phyloP scores from a whole-genome alignment of 2,888 invertebrate genomes.

The Noctua pronuba region DNA sequence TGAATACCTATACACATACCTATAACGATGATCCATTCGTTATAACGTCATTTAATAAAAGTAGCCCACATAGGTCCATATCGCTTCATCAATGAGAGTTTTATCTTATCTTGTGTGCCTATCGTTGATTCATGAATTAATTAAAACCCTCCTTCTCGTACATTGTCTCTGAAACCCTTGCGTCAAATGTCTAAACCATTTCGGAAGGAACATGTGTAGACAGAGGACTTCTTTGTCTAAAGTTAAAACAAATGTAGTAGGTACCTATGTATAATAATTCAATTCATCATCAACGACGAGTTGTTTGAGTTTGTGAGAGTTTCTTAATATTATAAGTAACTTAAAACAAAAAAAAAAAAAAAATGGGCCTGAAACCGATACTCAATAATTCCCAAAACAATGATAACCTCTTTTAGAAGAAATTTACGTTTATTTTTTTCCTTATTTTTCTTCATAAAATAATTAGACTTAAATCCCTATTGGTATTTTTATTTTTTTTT shows the following conservation, averaged over 20 bases:
- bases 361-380: not conserved
- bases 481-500: not conserved
- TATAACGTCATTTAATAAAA: not conserved
- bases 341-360: not conserved
- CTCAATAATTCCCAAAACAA: not conserved
- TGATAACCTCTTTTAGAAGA: not conserved
- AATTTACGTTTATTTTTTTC: not conserved
- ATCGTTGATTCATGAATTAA: not conserved
- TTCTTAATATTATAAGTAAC: too few relatives aligned
- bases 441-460: slow-evolving; percentile 1
- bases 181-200: not conserved
- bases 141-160: not conserved
- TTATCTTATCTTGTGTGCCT: not conserved
- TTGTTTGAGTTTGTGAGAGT: too few relatives aligned
- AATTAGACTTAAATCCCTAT: not conserved
- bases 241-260: not conserved
- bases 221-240: not conserved
- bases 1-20: not conserved
- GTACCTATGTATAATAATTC: not conserved
- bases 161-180: not conserved
- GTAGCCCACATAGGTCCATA: not conserved
- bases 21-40: not conserved
- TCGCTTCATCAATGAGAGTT: not conserved
- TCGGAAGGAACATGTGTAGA: not conserved
- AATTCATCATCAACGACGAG: not conserved